Conservation (phyloP, 2,113 vertebrate species). For the Pteronura brasiliensis region DNA sequence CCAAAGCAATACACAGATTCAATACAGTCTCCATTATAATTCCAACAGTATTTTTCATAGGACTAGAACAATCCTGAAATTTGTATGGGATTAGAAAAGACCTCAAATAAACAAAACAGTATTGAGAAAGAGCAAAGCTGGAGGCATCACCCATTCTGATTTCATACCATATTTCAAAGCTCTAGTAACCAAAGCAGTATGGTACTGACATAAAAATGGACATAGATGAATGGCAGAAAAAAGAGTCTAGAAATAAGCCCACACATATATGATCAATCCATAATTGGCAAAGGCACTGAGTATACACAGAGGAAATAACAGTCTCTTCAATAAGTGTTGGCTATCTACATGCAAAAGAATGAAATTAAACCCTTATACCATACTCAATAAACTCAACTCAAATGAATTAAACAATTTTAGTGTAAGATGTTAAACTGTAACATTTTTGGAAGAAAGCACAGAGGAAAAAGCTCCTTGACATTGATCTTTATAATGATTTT, state of each 20-base stretch:
- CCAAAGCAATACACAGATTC: not conserved
- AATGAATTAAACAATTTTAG: not conserved
- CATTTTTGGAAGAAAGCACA: not conserved
- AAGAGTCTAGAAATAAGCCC: not conserved
- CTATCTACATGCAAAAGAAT: not conserved
- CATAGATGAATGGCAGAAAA: not conserved
- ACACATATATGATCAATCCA: not conserved
- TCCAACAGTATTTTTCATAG: not conserved
- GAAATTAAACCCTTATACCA: not conserved
- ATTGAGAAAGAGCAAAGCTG: not conserved
- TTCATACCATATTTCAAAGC: not conserved
- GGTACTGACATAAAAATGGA: not conserved
- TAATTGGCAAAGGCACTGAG: not conserved
- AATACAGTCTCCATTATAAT: not conserved
- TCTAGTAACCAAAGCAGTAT: not conserved
- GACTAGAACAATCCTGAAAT: not conserved
- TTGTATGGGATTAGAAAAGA: not conserved
- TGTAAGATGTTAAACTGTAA: not conserved
- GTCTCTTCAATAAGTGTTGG: not conserved
- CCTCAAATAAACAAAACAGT: not conserved
- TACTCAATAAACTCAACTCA: not conserved
- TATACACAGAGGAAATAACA: not conserved
- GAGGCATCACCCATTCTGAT: not conserved
- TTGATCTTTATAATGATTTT: not conserved
- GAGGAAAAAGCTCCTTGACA: not conserved